Evolutionary conservation across 64 coral and sea anemone species (phyloP), one percentile per base, ranked within the genome.

Genomic region (Orbicella faveolata): DNA sequence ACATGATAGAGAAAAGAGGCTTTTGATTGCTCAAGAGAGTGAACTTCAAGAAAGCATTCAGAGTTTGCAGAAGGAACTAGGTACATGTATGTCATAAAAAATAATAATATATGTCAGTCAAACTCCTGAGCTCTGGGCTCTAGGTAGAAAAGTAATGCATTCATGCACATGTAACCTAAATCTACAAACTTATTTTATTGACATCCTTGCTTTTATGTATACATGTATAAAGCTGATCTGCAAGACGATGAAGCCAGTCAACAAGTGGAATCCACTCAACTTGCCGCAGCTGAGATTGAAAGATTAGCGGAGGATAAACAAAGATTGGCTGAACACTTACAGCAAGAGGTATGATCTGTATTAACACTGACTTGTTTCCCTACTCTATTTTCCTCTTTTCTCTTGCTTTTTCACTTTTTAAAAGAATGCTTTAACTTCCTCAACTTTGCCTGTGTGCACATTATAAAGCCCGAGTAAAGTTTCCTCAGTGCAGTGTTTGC

Each of bases 191-290:
- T 14, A 9, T 0, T 52, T 1, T 55, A 52, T 35, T 16, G 9
- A 33, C 7, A 61, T 30, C 41, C 16, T 36, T 63, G 76, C 55
- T 44, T 37, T 4, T 48, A 57, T n/a, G 44, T 54, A 57, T 79
- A 4, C 0, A 16, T 21, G n/a, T n/a, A n/a, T n/a, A n/a, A n/a
- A 99, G 97, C 74, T 93, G 79, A 93, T 39, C 75, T 93, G 17
- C 75, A 81, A 63, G 97, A 99, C 62, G 78, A 84, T 2, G 94
- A 99, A 86, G 94, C 89, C 14, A 77, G 16, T 39, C 76, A 95
- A 1, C 90, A 93, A 33, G 69, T 83, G 14, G 93, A 94, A 66
- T 85, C 93, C 39, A 90, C 89, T 17, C 79, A 81, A 61, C 74
- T 90, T 57, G 93, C 83, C 2, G 93, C 93, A 66, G 61, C 73